Evolutionary conservation across 1,140 invertebrate species (phyloP), one percentile per base, ranked within the genome.

Genomic region (Drosophila baimaii): DNA sequence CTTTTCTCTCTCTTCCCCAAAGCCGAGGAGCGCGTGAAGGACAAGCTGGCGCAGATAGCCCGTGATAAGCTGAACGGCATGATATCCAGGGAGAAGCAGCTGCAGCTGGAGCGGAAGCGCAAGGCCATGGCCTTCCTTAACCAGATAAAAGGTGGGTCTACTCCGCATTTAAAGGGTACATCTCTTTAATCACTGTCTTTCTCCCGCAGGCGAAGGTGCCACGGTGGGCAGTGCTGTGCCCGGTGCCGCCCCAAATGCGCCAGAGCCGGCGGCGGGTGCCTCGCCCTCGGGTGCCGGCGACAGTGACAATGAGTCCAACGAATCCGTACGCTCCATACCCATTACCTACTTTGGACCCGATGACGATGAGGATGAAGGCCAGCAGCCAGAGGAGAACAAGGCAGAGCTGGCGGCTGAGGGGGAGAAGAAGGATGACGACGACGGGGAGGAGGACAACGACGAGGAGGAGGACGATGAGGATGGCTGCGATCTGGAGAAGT

Each of bases 71-170:
- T 95, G 39, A 92, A 93, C 23, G 92, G 93, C 3, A 80, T 92
- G 56, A 93, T 93, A 5, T 93, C 93, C 9, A 93, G 93, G 59
- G 95, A 96, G 76, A 94, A 94, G 80, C 95, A 95, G 49, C 79
- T 96, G 5, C 95, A 97, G 80, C 83, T 95, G 27, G 96, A 96
- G 81, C 92, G 96, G 6, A 96, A 96, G 79, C 94, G 94, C 55
- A 94, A 94, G 79, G 95, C 94, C 0, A 93, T 94, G 12, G 93
- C 94, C 44, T 95, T 95, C 74, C 90, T 95, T 1, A 94, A 93
- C 81, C 94, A 94, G 61, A 93, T 95, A 37, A 94, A 94, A 49
- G 80, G 90, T 91, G 46, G 15, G 54, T 29, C 2, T n/a, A 29
- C 8, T 3, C 4, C 15, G 3, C 15, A 10, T 6, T 21, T 19